These are phyloP conservation scores for Hipposideros larvatus DNA, from an alignment of 2,797 vertebrate genomes.

Conservation along the genomic window DNA sequence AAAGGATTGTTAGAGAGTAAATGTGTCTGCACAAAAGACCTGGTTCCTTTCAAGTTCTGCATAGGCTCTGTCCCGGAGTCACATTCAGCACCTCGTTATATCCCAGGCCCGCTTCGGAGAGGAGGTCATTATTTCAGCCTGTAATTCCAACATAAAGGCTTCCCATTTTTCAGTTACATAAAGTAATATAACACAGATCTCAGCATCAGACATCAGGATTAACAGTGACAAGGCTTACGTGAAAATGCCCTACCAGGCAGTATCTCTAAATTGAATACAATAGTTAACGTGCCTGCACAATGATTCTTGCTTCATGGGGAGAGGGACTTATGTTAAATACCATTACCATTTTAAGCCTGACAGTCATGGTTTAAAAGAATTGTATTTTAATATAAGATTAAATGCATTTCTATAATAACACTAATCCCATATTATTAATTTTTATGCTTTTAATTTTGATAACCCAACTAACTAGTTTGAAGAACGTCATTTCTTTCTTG, in stretches of 20 bases:
- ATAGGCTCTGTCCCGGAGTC: constrained; percentile 82
- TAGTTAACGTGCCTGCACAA: constrained; percentile 68
- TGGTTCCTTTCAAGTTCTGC: constrained; percentile 62
- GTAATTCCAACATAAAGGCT: constrained; percentile 86
- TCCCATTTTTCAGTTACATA: constrained; percentile 84
- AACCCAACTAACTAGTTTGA: constrained; percentile 61
- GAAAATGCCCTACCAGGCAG: constrained; percentile 84
- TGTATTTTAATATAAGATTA: constrained; percentile 78
- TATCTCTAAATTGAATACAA: constrained; percentile 81
- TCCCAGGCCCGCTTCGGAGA: constrained; percentile 65
- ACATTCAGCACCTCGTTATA: constrained; percentile 75
- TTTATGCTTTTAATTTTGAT: constrained; percentile 80
- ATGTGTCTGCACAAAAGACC: constrained; percentile 71
- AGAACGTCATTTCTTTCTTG: constrained; percentile 70
- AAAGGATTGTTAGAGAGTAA: constrained; percentile 54
- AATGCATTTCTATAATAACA: constrained; percentile 79
- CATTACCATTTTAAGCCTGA: constrained; percentile 83
- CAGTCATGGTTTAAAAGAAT: constrained; percentile 73
- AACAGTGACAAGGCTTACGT: constrained; percentile 86
- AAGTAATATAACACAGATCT: constrained; percentile 86
- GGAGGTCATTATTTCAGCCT: constrained; percentile 83
- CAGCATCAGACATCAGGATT: constrained; percentile 88
- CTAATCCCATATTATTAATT: constrained; percentile 82
- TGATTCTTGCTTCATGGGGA: constrained; percentile 82
- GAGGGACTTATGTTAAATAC: constrained; percentile 85